Base-by-base conservation (phyloP, 1,140 invertebrate species). In the Pseudomyrmex dendroicus region DNA sequence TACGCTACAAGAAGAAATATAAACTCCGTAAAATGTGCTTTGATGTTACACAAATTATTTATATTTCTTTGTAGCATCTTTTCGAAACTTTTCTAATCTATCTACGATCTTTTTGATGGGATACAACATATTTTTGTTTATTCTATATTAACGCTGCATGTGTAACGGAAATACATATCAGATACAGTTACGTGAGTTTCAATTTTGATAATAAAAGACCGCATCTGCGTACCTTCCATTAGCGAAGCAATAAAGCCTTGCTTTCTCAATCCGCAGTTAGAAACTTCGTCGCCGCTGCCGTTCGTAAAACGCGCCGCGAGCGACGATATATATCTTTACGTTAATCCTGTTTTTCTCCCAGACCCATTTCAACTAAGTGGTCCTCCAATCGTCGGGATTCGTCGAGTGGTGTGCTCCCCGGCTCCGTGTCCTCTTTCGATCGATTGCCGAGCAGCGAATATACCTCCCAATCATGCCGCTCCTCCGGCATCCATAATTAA, bases 401-500 rank as follows among this genome's bases (percentile, higher is more conserved):
- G 61, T 44, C 15, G 46, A 61, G 44, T 52, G 22, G 22, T 15
- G 70, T 13, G 8, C 13, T 20, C 20, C 20, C 20, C 20, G 20
- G 20, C 20, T 35, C 59, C 76, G 74, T 12, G 70, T 85, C 63
- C 50, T 35, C 82, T 54, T 48, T 57, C 83, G 44, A 73, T 84
- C 83, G 84, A 80, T 84, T 66, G 44, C 5, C 52, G 50, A 50
- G 54, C 54, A 7, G 25, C 3, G 25, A 20, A 20, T 4, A 4
- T 25, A 25, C 1, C 1, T 56, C 56, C 62, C 83, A 84, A 84
- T 84, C 76, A 64, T 52, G 35, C 46, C 22, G 12, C 22, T 50
- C 59, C n/a, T 66, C 44, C 35, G 44, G 22, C 56, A 35, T 87
- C 85, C 86, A 85, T 90, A 90, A 90, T 90, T 89, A 90, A 90